Percentiles rank a stretch among this genome's conserved stretches.
Conservation (phyloP, 1,140 invertebrate species). For the Drosophila lowei region DNA sequence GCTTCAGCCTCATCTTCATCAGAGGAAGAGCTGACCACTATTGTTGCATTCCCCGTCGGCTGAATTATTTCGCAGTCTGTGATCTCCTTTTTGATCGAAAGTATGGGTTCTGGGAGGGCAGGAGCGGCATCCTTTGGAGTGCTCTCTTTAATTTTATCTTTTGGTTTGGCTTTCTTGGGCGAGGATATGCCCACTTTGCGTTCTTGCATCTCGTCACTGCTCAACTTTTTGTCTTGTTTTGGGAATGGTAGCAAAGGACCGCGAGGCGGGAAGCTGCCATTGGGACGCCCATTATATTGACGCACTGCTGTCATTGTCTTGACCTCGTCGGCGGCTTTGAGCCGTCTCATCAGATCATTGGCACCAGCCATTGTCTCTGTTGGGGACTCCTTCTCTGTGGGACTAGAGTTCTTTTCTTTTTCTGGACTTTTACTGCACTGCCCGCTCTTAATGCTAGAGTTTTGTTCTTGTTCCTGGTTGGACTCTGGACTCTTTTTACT, state of each 20-base stretch:
- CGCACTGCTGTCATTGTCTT: conserved; percentile 10
- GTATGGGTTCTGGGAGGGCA: neutral
- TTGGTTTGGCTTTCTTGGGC: neutral
- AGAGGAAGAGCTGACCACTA: conserved; percentile 56
- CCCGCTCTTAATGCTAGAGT: too few species aligned
- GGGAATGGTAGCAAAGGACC: neutral
- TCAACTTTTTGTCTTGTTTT: neutral
- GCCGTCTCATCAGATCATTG: conserved; percentile 31
- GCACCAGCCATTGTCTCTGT: conserved; percentile 15
- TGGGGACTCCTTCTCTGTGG: too few species aligned
- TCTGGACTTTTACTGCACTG: neutral
- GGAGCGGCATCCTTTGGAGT: neutral
- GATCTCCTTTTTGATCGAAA: conserved; percentile 15
- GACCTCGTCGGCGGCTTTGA: conserved; percentile 38
- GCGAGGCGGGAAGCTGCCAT: neutral
- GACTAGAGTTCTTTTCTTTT: neutral
- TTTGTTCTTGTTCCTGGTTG: neutral
- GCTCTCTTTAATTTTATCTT: neutral
- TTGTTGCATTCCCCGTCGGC: neutral
- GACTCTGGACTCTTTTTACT: neutral
- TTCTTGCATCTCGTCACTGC: too few species aligned
- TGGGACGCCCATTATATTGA: neutral
- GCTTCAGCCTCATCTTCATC: conserved; percentile 21
- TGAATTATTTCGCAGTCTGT: too few species aligned
- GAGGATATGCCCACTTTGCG: too few species aligned